Conservation (phyloP, 1,140 invertebrate species). For the Drosophila simulans region DNA sequence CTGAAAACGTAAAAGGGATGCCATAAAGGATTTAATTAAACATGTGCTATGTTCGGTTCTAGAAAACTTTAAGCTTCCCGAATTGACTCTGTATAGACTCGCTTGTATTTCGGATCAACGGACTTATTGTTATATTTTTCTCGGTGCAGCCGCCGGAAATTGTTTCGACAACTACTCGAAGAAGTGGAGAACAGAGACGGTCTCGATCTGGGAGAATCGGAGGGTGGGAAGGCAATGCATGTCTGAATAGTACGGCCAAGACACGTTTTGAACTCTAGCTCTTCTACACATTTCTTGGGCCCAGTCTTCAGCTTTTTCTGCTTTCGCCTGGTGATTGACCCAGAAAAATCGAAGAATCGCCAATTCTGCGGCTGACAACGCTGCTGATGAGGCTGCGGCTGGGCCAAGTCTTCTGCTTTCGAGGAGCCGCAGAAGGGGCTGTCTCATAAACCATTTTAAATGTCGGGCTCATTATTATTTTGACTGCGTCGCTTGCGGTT, state of each 20-base stretch:
- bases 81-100: too few relatives aligned
- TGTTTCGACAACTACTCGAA: constrained; percentile 41
- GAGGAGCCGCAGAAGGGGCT: constrained; percentile 40
- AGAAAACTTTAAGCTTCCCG: too few relatives aligned
- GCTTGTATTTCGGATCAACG: not conserved
- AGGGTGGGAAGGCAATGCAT: constrained; percentile 26
- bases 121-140: not conserved
- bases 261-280: constrained; percentile 78
- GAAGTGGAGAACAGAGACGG: constrained; percentile 27
- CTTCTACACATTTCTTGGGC: constrained; percentile 41
- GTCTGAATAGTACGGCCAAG: constrained; percentile 67
- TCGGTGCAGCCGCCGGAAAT: constrained; percentile 65
- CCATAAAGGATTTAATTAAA: not conserved
- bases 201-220: constrained; percentile 2
- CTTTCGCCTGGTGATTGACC: constrained; percentile 66
- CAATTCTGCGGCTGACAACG: constrained; percentile 25
- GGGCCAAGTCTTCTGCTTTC: constrained; percentile 20
- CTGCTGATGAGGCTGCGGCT: constrained; percentile 36
- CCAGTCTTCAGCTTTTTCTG: constrained; percentile 22
- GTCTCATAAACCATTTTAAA: constrained; percentile 76
- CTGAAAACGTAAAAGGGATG: not conserved
- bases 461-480: constrained; percentile 79
- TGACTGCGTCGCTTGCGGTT: constrained; percentile 74
- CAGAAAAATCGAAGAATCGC: constrained; percentile 65
- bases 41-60: too few relatives aligned